Evolutionary conservation across 2,113 vertebrate species (phyloP).

Genomic region (Lethenteron reissneri): DNA sequence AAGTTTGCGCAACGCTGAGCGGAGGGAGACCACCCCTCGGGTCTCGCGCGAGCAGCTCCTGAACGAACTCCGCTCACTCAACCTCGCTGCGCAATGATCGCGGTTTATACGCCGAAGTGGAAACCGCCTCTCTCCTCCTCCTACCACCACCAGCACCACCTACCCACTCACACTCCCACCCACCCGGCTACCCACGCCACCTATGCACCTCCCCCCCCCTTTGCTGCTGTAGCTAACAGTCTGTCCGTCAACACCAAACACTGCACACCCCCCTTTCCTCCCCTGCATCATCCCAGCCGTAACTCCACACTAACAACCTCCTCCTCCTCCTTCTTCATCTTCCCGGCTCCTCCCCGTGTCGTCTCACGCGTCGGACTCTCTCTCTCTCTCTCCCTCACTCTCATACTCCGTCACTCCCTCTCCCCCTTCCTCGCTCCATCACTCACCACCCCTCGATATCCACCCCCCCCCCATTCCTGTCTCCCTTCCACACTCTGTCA

Average conservation of each 20-base stretch:
- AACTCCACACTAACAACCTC: too few relatives aligned
- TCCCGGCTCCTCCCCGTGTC: background rate
- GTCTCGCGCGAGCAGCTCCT: too few relatives aligned
- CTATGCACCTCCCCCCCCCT: background rate
- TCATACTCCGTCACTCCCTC: background rate
- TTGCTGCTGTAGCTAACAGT: constrained; percentile 9
- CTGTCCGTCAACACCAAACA: background rate
- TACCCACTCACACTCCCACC: background rate
- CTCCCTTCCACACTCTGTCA: background rate
- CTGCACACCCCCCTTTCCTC: background rate
- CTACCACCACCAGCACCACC: background rate
- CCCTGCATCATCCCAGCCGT: background rate
- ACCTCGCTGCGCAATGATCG: too few relatives aligned
- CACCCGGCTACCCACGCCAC: background rate
- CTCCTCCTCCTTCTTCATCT: too few relatives aligned
- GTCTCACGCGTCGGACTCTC: too few relatives aligned
- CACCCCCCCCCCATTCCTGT: background rate
- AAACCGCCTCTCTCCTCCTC: background rate
- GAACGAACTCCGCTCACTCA: too few relatives aligned
- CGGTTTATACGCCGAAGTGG: background rate
- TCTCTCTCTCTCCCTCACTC: background rate
- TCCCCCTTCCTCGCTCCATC: background rate
- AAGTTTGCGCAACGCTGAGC: too few relatives aligned
- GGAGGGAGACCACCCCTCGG: too few relatives aligned
- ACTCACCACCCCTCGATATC: background rate